Conservation (phyloP, 1,140 invertebrate genomes). For the Zaprionus inermis region DNA sequence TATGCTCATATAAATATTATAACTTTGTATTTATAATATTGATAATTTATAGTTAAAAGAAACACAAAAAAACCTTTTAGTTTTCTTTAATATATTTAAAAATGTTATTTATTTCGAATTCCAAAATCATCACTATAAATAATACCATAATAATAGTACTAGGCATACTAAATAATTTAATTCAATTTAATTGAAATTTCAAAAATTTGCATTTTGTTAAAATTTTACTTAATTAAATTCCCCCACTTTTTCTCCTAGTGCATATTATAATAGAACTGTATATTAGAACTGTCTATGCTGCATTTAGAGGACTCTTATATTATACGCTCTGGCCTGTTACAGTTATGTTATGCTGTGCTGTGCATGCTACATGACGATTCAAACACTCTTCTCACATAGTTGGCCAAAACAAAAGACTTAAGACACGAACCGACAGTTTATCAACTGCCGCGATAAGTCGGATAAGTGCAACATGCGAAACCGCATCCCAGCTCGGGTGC, state of each 20-base stretch:
- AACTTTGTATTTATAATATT: too few species aligned
- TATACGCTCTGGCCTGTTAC: background rate
- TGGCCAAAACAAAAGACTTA: slow-evolving; percentile 29
- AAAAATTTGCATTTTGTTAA: background rate
- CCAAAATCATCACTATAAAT: too few species aligned
- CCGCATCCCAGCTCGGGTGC: slow-evolving; percentile 35
- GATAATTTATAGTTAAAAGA: too few species aligned
- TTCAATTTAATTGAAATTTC: too few species aligned
- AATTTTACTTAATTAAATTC: background rate
- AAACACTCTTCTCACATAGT: slow-evolving; percentile 14
- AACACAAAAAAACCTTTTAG: too few species aligned
- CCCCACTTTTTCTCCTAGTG: background rate
- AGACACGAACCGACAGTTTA: slow-evolving; percentile 50
- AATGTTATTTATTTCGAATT: too few species aligned
- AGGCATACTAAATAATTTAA: too few species aligned
- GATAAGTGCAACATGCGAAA: slow-evolving; percentile 41
- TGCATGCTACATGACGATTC: slow-evolving; percentile 7
- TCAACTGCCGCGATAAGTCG: slow-evolving; percentile 32
- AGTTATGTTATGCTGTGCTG: slow-evolving; percentile 6
- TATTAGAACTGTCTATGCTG: background rate
- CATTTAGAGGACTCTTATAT: slow-evolving; percentile 13
- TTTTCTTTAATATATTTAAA: too few species aligned
- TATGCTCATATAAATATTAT: too few species aligned
- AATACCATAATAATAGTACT: too few species aligned
- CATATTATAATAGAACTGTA: slow-evolving; percentile 18